Percentiles rank a stretch among this genome's conserved stretches.
Conservation (phyloP, 2,888 invertebrate genomes). For the Empis livida region DNA sequence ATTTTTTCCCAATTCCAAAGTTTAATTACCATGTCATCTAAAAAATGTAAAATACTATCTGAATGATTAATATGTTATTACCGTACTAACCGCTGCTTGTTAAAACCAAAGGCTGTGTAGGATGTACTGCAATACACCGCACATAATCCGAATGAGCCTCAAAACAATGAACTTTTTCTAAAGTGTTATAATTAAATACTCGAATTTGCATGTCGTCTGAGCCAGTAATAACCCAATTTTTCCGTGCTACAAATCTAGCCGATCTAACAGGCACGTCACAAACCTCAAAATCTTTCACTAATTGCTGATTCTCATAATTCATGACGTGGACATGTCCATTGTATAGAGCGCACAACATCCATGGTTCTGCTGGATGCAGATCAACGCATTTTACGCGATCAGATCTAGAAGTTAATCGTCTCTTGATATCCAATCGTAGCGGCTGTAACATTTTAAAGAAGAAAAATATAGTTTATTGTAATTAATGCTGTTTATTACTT, state of each 20-base stretch:
- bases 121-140: slow-evolving; percentile 90
- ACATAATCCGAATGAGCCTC: slow-evolving; percentile 99
- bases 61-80: not conserved
- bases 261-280: slow-evolving; percentile 95
- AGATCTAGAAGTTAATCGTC: slow-evolving; percentile 92
- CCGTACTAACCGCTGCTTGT: slow-evolving; percentile 79
- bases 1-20: slow-evolving; percentile 99
- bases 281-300: slow-evolving; percentile 81
- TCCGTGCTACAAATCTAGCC: slow-evolving; percentile 90
- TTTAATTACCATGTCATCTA: slow-evolving; percentile 97
- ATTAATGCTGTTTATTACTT: no score
- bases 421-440: slow-evolving; percentile 92
- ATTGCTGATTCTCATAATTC: slow-evolving; percentile 92
- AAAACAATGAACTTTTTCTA: slow-evolving; percentile 88
- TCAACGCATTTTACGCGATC: slow-evolving; percentile 98
- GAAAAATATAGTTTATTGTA: no score
- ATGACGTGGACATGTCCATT: slow-evolving; percentile 99
- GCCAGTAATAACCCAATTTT: slow-evolving; percentile 97
- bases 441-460: slow-evolving; percentile 48
- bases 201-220: slow-evolving; percentile 94
- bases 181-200: slow-evolving; percentile 96
- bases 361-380: slow-evolving; percentile 94
- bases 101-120: slow-evolving; percentile 90
- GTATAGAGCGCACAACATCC: slow-evolving; percentile 97
- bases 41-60: slow-evolving; percentile 15